A percentile compares a stretch with the other conserved stretches of the same genome.
These are phyloP conservation scores for Craniophora ligustri DNA, from an alignment of 2,888 invertebrate genomes.

Conservation along the genomic window DNA sequence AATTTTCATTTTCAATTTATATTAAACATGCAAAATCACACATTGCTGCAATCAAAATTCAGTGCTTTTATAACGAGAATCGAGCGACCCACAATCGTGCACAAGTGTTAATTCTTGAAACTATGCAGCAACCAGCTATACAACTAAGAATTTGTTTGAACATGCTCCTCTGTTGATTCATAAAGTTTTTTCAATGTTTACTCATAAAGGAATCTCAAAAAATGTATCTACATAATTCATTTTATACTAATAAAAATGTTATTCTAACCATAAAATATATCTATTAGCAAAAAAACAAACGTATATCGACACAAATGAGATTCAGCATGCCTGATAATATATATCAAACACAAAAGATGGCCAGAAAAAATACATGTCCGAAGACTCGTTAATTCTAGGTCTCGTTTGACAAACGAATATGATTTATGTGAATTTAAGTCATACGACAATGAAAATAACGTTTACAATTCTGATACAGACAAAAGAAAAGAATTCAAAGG, in stretches of 20 bases:
- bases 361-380: conserved; percentile 44
- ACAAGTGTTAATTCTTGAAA: conserved; percentile 65
- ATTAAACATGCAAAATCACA: conserved; percentile 34
- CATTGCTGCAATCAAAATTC: conserved; percentile 34
- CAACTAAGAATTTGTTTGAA: conserved; percentile 51
- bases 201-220: conserved; percentile 15
- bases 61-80: conserved; percentile 35
- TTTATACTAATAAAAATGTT: conserved; percentile 12
- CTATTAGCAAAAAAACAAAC: conserved; percentile 28
- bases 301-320: conserved; percentile 31
- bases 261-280: conserved; percentile 5
- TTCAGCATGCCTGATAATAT: conserved; percentile 44
- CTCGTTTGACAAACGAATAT: conserved; percentile 40
- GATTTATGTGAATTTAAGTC: conserved; percentile 50
- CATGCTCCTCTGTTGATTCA: conserved; percentile 36
- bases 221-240: conserved; percentile 10
- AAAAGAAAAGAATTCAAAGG: conserved; percentile 41
- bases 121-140: conserved; percentile 60
- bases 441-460: conserved; percentile 46
- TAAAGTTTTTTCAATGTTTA: conserved; percentile 19
- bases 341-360: conserved; percentile 42
- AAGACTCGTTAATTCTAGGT: conserved; percentile 58
- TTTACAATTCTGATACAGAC: conserved; percentile 38
- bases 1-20: conserved; percentile 18
- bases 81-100: conserved; percentile 25